A percentile compares a stretch with the other conserved stretches of the same genome.
phyloP scores from a whole-genome alignment of 1,140 invertebrate species.

The Platyscapa corneri region DNA sequence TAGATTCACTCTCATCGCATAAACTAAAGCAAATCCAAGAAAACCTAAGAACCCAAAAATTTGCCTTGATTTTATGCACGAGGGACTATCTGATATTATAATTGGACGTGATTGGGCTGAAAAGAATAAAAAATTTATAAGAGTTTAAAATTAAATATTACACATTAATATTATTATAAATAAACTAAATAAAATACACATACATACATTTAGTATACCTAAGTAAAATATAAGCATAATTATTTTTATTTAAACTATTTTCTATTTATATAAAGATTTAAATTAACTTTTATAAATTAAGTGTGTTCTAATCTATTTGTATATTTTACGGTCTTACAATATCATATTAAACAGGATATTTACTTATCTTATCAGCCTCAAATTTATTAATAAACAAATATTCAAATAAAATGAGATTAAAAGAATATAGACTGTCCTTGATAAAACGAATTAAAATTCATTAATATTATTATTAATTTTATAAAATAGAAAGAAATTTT shows the following conservation, averaged over 20 bases:
- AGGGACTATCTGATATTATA: conserved; percentile 74
- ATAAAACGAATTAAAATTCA: no score
- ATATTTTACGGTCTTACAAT: background rate
- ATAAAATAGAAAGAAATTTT: no score
- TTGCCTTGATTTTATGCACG: conserved; percentile 82
- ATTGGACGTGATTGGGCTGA: conserved; percentile 65
- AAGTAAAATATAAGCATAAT: no score
- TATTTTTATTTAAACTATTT: no score
- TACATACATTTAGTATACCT: background rate
- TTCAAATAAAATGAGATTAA: background rate
- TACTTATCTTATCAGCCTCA: conserved; percentile 22
- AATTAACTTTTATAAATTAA: background rate
- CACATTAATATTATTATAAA: background rate
- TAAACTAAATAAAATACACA: no score
- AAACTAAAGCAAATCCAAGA: conserved; percentile 87
- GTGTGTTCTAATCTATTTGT: background rate
- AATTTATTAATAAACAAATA: background rate
- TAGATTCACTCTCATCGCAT: conserved; percentile 93
- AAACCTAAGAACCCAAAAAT: conserved; percentile 87
- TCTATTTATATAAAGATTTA: background rate
- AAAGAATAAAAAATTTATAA: conserved; percentile 52
- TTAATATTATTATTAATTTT: no score
- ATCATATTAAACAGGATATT: background rate
- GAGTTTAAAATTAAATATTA: background rate
- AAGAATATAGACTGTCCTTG: no score